Evolutionary conservation across 1,140 invertebrate genomes (phyloP), one percentile per base, ranked within the genome.

Genomic region (Zaprionus ornatus): DNA sequence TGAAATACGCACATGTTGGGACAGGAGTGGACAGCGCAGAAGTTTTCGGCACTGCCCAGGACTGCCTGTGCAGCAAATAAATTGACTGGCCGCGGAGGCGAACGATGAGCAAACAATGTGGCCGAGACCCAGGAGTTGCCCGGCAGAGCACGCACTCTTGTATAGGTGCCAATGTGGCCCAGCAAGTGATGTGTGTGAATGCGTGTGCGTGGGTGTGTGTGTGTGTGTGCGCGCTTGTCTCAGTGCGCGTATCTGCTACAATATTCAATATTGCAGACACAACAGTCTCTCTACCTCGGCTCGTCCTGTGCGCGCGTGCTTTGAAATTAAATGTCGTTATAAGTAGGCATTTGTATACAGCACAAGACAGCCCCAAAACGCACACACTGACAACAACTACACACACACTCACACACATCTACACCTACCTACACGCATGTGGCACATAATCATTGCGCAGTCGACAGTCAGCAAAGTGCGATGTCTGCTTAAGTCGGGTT

Each of bases 261-360:
- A 82, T 90, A 90, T 87, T 87, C 74, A 88, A 87, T 90, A 90
- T 85, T 85, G 81, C 85, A 82, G 81, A 73, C 77, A 82, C 77
- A 79, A 72, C 73, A 67, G 68, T 55, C 61, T 66, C 40, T 42
- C 32, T 42, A 52, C 50, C 66, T 67, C 71, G 45, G 52, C 75
- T 74, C 73, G 73, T 72, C 40, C 72, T 64, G 54, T 74, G 78
- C 62, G 77, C 80, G 85, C 85, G 85, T 90, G 85, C 85, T 60
- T 82, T 85, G 85, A 90, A 90, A 90, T 90, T 90, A 90, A 90
- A 90, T 90, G 81, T 88, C 75, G 74, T 90, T 88, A 88, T 87
- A 87, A 88, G 84, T 88, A 87, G 84, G 84, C 84, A 87, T 87
- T 87, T 88, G 88, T 87, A 87, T 88, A 88, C 85, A 88, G 71